Conservation (phyloP, 2,888 invertebrate species). For the Neoascia interrupta region DNA sequence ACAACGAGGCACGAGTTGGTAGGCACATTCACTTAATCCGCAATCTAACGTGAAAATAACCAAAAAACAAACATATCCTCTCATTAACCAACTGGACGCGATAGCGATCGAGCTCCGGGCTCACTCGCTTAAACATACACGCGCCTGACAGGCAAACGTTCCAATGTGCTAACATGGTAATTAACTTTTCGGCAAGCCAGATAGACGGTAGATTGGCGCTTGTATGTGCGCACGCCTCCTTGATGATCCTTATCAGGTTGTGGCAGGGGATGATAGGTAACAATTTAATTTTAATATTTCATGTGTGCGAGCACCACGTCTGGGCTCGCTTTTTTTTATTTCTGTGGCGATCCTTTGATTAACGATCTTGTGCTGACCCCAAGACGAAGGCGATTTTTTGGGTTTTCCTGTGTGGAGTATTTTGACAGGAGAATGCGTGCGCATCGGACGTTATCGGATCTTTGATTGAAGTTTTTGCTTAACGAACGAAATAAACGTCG, state of each 20-base stretch:
- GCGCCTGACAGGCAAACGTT: conserved; percentile 36
- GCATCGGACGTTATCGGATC: conserved; percentile 57
- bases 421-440: conserved; percentile 62
- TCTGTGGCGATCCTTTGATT: conserved; percentile 39
- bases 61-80: conserved; percentile 14
- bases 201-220: not conserved
- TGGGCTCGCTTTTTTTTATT: not conserved
- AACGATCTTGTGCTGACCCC: conserved; percentile 17
- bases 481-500: conserved; percentile 58
- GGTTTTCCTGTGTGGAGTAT: conserved; percentile 33
- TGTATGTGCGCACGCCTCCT: conserved; percentile 56
- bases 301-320: conserved; percentile 11
- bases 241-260: conserved; percentile 57
- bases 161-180: conserved; percentile 64
- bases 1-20: not conserved
- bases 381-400: conserved; percentile 8
- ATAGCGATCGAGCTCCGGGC: conserved; percentile 49
- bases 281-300: conserved; percentile 57
- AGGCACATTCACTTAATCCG: conserved; percentile 53
- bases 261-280: conserved; percentile 53
- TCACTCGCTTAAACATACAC: conserved; percentile 20
- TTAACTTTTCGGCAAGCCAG: conserved; percentile 48
- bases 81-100: conserved; percentile 55
- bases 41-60: conserved; percentile 12
- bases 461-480: conserved; percentile 42